Evolutionary conservation across 2,888 invertebrate genomes (phyloP).

Genomic region (Griposia aprilina): DNA sequence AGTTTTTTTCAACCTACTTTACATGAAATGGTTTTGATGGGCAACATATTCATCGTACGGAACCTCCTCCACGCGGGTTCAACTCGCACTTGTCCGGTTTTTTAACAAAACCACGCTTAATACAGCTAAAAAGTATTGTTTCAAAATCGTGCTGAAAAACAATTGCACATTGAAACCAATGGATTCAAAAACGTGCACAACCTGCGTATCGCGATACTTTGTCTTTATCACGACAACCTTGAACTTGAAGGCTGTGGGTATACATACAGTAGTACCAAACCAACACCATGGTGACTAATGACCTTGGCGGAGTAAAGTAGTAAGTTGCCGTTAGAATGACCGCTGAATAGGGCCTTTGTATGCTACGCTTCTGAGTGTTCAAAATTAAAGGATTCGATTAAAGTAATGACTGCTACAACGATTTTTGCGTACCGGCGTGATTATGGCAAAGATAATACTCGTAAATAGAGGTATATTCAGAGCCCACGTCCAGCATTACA

Average conservation of each 20-base stretch:
- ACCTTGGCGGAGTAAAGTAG: slow-evolving; percentile 42
- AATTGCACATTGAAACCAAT: slow-evolving; percentile 10
- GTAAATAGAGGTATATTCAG: neutral
- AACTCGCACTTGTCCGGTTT: no score
- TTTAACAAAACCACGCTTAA: neutral
- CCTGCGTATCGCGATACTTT: slow-evolving; percentile 30
- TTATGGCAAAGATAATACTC: neutral
- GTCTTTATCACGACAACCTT: slow-evolving; percentile 42
- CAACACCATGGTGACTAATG: slow-evolving; percentile 47
- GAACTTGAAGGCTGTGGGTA: slow-evolving; percentile 38
- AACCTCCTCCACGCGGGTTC: no score
- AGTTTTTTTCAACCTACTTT: no score
- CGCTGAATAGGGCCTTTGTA: slow-evolving; percentile 28
- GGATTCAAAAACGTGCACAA: slow-evolving; percentile 31
- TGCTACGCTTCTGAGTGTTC: neutral
- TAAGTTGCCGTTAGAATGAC: slow-evolving; percentile 44
- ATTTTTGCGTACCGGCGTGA: neutral
- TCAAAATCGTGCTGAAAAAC: slow-evolving; percentile 10
- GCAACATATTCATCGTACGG: no score
- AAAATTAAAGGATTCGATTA: slow-evolving; percentile 30
- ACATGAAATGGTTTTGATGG: no score
- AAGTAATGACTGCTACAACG: slow-evolving; percentile 14
- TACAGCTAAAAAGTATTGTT: neutral
- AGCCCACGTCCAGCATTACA: neutral
- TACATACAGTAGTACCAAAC: slow-evolving; percentile 29